phyloP scores from a whole-genome alignment of 1,140 invertebrate genomes.

The Polyergus mexicanus region DNA sequence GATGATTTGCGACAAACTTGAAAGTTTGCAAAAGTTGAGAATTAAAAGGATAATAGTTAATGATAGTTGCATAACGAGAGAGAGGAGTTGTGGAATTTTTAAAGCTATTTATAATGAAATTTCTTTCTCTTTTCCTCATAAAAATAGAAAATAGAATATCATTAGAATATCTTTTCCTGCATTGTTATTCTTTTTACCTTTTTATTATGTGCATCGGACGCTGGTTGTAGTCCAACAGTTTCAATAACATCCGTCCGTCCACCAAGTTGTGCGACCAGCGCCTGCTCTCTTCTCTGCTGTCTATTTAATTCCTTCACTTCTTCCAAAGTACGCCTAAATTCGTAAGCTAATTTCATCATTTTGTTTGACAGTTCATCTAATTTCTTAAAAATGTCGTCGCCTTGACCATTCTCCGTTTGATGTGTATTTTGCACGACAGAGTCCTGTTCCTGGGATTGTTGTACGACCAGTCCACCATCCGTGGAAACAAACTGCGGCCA shows the following conservation, averaged over 20 bases:
- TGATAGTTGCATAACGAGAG: too few species aligned
- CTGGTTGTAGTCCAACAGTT: slow-evolving; percentile 87
- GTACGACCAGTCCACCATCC: slow-evolving; percentile 84
- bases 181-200: slow-evolving; percentile 82
- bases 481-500: slow-evolving; percentile 84
- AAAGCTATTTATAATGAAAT: too few species aligned
- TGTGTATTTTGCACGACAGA: slow-evolving; percentile 77
- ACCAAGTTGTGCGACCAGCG: slow-evolving; percentile 87
- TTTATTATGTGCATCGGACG: slow-evolving; percentile 87
- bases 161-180: background rate
- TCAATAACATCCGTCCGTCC: slow-evolving; percentile 86
- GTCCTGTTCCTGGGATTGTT: slow-evolving; percentile 82
- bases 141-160: background rate
- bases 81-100: too few species aligned
- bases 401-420: slow-evolving; percentile 81
- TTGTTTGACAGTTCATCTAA: slow-evolving; percentile 90
- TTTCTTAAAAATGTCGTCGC: slow-evolving; percentile 88
- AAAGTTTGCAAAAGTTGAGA: too few species aligned
- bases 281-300: slow-evolving; percentile 90
- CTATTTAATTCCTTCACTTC: slow-evolving; percentile 89
- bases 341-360: slow-evolving; percentile 89
- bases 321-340: slow-evolving; percentile 90
- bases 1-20: too few species aligned
- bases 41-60: too few species aligned
- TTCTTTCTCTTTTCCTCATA: background rate